Evolutionary conservation across 2,113 vertebrate species (phyloP).

Genomic region (Gasterosteus aculeatus): DNA sequence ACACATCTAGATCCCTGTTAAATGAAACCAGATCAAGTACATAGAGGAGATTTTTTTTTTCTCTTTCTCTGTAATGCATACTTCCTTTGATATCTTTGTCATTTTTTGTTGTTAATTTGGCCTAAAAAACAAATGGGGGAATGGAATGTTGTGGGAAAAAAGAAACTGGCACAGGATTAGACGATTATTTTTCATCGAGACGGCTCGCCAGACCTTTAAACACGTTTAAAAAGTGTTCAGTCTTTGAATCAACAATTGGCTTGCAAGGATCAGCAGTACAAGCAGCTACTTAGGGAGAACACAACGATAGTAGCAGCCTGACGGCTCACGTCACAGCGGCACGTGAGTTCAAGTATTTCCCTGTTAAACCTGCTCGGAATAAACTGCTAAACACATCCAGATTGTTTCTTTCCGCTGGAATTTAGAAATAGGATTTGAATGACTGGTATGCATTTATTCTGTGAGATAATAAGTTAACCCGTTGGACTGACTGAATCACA

Average conservation of each 20-base stretch:
- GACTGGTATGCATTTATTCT: conserved; percentile 29
- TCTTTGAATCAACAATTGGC: conserved; percentile 6
- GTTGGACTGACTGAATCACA: conserved; percentile 24
- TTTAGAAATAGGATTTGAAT: conserved; percentile 15
- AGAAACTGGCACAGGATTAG: conserved; percentile 20
- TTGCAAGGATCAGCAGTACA: conserved; percentile 31
- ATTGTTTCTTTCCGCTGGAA: conserved; percentile 24
- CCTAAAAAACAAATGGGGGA: conserved; percentile 5
- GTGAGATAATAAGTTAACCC: conserved; percentile 23
- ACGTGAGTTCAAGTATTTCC: conserved; percentile 21
- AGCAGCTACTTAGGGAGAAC: conserved; percentile 38
- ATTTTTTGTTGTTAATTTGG: conserved; percentile 2
- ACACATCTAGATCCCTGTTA: conserved; percentile 47
- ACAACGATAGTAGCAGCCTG: conserved; percentile 36
- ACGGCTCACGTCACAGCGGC: neutral
- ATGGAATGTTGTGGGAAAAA: conserved; percentile 15
- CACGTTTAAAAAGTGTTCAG: conserved; percentile 36
- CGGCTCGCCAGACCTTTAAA: conserved; percentile 49
- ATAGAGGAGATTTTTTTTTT: conserved; percentile 7
- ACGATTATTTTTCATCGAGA: conserved; percentile 30
- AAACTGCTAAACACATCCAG: conserved; percentile 23
- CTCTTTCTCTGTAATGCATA: neutral
- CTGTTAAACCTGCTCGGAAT: conserved; percentile 29
- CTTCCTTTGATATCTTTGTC: neutral
- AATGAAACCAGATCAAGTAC: conserved; percentile 41